Percentiles rank a stretch among this genome's conserved stretches.
Evolutionary conservation across 2,797 vertebrate genomes (phyloP).

Genomic region (Lateolabrax maculatus): DNA sequence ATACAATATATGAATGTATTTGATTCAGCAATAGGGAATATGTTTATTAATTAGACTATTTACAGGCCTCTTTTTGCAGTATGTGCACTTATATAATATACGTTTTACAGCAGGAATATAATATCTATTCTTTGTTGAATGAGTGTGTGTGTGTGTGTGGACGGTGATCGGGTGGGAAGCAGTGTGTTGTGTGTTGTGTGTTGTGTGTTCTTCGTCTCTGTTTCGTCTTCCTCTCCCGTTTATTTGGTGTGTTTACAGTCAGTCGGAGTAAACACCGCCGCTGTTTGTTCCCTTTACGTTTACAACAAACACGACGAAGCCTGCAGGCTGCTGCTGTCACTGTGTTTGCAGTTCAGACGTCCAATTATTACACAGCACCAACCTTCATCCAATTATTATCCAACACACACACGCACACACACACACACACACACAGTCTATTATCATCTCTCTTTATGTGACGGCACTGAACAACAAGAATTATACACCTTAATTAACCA

Average conservation of each 20-base stretch:
- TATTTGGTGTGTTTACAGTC: slow-evolving; percentile 65
- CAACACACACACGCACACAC: slow-evolving; percentile 32
- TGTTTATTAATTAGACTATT: background rate
- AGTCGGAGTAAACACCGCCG: slow-evolving; percentile 59
- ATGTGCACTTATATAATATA: background rate
- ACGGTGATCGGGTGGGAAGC: background rate
- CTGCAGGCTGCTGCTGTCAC: slow-evolving; percentile 64
- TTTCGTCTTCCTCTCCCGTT: slow-evolving; percentile 38
- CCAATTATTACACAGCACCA: slow-evolving; percentile 78
- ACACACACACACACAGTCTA: slow-evolving; percentile 54
- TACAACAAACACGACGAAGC: slow-evolving; percentile 64
- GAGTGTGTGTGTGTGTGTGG: slow-evolving; percentile 7
- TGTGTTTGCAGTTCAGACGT: slow-evolving; percentile 73
- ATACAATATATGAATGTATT: background rate
- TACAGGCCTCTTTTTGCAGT: background rate
- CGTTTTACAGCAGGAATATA: background rate
- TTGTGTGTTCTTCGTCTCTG: slow-evolving; percentile 5
- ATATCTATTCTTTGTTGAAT: background rate
- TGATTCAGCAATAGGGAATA: background rate
- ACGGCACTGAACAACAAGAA: slow-evolving; percentile 77
- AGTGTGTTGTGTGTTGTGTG: background rate
- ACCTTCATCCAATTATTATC: slow-evolving; percentile 77
- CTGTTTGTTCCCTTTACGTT: slow-evolving; percentile 68
- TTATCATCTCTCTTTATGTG: slow-evolving; percentile 77
- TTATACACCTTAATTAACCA: slow-evolving; percentile 82